Conservation (phyloP, 1,140 invertebrate genomes). For the Dufourea novaeangliae region DNA sequence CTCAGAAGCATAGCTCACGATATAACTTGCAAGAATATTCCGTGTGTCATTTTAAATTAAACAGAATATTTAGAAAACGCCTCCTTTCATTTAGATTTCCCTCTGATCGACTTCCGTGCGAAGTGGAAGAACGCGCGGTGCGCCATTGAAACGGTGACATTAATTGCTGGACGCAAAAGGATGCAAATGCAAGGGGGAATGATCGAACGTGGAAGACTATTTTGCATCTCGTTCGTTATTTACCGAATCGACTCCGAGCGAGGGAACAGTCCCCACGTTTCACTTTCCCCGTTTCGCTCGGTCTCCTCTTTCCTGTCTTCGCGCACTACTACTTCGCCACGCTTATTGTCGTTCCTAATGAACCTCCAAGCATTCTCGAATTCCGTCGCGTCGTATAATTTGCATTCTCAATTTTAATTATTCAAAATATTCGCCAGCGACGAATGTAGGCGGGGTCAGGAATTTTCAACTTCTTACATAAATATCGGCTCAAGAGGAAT, state of each 20-base stretch:
- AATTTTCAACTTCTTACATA: neutral
- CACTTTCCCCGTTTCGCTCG: neutral
- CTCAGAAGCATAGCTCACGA: too few species aligned
- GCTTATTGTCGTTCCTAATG: constrained; percentile 62
- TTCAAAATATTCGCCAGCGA: constrained; percentile 42
- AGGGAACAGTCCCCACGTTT: constrained; percentile 19
- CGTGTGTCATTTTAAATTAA: too few species aligned
- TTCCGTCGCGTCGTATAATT: constrained; percentile 51
- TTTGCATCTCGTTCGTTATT: constrained; percentile 45
- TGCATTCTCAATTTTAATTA: constrained; percentile 61
- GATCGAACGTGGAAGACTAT: constrained; percentile 31
- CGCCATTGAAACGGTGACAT: neutral
- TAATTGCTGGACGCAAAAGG: constrained; percentile 30
- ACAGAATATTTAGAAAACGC: neutral
- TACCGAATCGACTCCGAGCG: constrained; percentile 38
- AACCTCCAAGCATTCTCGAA: constrained; percentile 54
- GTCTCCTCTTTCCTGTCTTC: neutral
- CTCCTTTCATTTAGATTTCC: neutral
- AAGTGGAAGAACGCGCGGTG: neutral
- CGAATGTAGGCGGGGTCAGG: constrained; percentile 30
- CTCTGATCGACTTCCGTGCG: neutral
- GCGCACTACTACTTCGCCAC: constrained; percentile 34
- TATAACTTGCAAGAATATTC: too few species aligned
- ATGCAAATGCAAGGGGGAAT: constrained; percentile 19
- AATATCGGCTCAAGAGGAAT: neutral